Conservation (phyloP, 2,113 vertebrate genomes). For the Fulica atra region DNA sequence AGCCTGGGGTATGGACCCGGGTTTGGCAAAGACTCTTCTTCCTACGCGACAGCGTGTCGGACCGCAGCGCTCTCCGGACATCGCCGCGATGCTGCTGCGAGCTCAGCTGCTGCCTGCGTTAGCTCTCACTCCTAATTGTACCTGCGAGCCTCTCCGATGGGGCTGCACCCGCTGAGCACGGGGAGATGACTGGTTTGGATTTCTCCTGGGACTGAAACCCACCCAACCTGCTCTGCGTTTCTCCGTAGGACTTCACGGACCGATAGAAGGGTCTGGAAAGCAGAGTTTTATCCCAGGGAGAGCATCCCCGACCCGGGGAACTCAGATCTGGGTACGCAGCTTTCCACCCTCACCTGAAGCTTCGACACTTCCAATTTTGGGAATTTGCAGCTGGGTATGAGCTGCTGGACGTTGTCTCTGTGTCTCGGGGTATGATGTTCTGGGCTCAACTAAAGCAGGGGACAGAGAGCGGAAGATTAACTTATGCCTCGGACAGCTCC, state of each 20-base stretch:
- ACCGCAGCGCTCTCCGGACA: not conserved
- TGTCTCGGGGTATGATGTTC: not conserved
- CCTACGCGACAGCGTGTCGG: rapidly evolving
- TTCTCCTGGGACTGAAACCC: not conserved
- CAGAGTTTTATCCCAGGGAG: not conserved
- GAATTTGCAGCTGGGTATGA: not conserved
- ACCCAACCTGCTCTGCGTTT: not conserved
- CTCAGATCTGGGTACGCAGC: not conserved
- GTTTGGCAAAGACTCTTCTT: not conserved
- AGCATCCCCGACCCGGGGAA: not conserved
- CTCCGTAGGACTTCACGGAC: not conserved
- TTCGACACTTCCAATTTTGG: not conserved
- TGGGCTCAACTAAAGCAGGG: not conserved
- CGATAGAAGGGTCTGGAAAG: not conserved
- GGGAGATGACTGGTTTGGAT: not conserved
- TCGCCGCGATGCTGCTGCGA: not conserved
- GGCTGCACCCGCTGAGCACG: not conserved
- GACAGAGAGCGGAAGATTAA: not conserved
- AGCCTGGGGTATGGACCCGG: not conserved
- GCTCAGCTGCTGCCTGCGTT: rapidly evolving
- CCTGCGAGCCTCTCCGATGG: rapidly evolving
- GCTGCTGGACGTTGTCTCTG: not conserved
- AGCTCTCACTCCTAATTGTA: not conserved
- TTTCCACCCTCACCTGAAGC: not conserved
- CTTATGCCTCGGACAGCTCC: not conserved